These are phyloP conservation scores for Calonectris borealis DNA, from an alignment of 2,113 vertebrate genomes.

Conservation along the genomic window DNA sequence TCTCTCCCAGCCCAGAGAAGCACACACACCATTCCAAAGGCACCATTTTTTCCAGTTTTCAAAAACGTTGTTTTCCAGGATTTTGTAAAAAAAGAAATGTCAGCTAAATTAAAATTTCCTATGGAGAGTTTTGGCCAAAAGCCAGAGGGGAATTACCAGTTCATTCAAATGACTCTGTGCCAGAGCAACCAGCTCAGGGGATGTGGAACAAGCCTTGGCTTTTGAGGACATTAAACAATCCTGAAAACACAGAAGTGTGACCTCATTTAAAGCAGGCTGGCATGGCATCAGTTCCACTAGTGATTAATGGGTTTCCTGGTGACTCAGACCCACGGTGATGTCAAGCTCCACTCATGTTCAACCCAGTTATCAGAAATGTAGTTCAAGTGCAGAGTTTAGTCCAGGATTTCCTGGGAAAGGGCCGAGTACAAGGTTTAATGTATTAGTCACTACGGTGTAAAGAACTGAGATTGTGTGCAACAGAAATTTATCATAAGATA, in stretches of 20 bases:
- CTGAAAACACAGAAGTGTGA: background rate
- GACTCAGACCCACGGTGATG: background rate
- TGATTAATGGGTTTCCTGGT: background rate
- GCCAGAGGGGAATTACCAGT: background rate
- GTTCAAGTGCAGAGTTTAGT: background rate
- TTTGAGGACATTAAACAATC: background rate
- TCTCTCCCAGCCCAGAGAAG: background rate
- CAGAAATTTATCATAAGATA: background rate
- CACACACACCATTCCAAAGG: background rate
- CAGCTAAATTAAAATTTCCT: background rate
- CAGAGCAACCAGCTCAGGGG: background rate
- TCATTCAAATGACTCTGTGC: background rate
- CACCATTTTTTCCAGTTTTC: background rate
- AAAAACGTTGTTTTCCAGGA: rapidly evolving
- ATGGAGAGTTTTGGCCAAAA: background rate
- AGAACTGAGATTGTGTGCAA: background rate
- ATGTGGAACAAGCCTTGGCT: background rate
- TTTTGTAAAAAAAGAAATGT: background rate
- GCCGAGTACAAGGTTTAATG: background rate
- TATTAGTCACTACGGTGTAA: background rate
- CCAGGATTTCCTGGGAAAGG: background rate
- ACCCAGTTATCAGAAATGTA: background rate
- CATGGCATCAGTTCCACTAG: background rate
- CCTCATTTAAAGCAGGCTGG: background rate
- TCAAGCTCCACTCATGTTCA: background rate